phyloP scores from a whole-genome alignment of 2,113 vertebrate genomes.

The Tylochromis polylepis region DNA sequence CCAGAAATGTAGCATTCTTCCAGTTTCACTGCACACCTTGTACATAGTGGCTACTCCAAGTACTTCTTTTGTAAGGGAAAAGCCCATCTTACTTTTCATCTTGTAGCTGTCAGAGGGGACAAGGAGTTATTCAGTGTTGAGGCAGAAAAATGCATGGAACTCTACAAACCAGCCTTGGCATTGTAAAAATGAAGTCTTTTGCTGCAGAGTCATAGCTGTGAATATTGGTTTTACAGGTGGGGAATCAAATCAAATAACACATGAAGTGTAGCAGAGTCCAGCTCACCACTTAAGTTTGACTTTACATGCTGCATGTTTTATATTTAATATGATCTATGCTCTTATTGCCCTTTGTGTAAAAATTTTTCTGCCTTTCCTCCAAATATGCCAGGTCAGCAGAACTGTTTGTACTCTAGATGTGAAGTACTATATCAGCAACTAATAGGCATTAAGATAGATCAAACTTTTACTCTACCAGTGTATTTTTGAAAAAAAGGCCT shows the following conservation, averaged over 20 bases:
- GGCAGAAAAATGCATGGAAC: background rate
- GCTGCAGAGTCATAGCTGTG: background rate
- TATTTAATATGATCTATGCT: background rate
- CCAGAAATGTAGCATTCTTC: background rate
- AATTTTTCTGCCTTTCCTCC: background rate
- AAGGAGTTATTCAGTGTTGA: background rate
- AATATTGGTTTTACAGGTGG: background rate
- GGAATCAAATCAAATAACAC: background rate
- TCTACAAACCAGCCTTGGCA: background rate
- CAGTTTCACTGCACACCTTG: background rate
- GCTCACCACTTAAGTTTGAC: background rate
- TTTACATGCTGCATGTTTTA: background rate
- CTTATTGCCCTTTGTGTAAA: slow-evolving; percentile 20
- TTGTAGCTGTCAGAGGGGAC: background rate
- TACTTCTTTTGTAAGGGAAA: background rate
- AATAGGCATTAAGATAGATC: background rate
- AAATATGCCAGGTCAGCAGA: background rate
- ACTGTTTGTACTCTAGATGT: background rate
- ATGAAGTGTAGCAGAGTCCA: background rate
- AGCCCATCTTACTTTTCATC: background rate
- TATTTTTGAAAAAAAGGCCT: background rate
- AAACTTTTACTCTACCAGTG: background rate
- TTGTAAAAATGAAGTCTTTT: background rate
- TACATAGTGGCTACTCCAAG: background rate
- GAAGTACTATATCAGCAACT: background rate